A percentile compares a stretch with the other conserved stretches of the same genome.
These are phyloP conservation scores for Malthinus seriepunctatus DNA, from an alignment of 2,888 invertebrate species.

Conservation along the genomic window DNA sequence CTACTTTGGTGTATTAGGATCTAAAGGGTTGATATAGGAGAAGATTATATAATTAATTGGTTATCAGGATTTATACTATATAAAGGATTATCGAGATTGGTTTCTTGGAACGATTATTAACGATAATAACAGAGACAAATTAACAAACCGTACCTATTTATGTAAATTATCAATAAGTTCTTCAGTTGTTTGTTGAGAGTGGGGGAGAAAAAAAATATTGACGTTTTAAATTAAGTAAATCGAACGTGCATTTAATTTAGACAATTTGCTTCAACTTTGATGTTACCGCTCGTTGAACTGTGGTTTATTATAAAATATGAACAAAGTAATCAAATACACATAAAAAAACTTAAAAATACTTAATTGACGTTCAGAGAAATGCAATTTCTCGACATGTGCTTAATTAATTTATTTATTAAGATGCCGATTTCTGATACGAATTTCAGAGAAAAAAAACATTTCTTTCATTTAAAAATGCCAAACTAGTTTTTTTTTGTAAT, in stretches of 20 bases:
- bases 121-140: conserved; percentile 6
- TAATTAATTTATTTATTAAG: conserved; percentile 45
- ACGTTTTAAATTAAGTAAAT: neutral
- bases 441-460: too few relatives aligned
- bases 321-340: conserved; percentile 47
- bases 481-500: too few relatives aligned
- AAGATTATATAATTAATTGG: conserved; percentile 55
- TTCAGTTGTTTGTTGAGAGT: too few relatives aligned
- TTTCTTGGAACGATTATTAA: conserved; percentile 27
- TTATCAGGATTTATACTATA: conserved; percentile 43
- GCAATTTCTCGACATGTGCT: conserved; percentile 44
- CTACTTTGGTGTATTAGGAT: conserved; percentile 38
- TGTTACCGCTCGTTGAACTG: conserved; percentile 41
- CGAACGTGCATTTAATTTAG: neutral
- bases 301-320: conserved; percentile 42
- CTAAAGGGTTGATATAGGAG: conserved; percentile 45
- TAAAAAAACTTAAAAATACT: conserved; percentile 39
- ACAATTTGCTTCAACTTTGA: conserved; percentile 38
- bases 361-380: conserved; percentile 46
- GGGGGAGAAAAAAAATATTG: neutral
- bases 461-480: too few relatives aligned
- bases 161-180: neutral
- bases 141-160: conserved; percentile 1
- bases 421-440: conserved; percentile 40
- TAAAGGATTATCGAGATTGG: conserved; percentile 28